A percentile compares a stretch with the other conserved stretches of the same genome.
Conservation (phyloP, 2,113 vertebrate genomes). For the Channa argus region DNA sequence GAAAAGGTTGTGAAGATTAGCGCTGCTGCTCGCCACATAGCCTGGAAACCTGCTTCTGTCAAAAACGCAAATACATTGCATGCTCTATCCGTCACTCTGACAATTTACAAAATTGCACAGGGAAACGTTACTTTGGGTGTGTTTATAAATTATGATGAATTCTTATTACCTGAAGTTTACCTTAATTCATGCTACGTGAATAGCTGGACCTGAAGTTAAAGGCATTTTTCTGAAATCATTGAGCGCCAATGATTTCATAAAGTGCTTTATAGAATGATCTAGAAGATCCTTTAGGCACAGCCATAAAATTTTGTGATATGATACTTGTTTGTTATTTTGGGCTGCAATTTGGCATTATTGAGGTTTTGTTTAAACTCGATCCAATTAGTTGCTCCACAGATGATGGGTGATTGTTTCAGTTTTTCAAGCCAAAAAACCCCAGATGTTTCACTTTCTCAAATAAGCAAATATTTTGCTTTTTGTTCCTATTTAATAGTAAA, state of each 20-base stretch:
- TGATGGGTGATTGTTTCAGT: no score
- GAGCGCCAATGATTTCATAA: slow-evolving; percentile 4
- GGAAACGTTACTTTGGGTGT: slow-evolving; percentile 12
- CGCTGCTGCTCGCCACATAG: slow-evolving; percentile 51
- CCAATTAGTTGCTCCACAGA: no score
- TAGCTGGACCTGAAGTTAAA: slow-evolving; percentile 6
- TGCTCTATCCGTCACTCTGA: slow-evolving; percentile 71
- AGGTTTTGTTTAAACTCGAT: no score
- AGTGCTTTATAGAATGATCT: slow-evolving; percentile 11
- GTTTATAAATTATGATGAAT: slow-evolving; percentile 52
- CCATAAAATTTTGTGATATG: background rate
- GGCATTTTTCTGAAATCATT: slow-evolving; percentile 8
- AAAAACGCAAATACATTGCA: slow-evolving; percentile 55
- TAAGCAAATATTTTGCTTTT: background rate
- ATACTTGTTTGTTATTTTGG: background rate
- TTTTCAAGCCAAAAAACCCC: no score
- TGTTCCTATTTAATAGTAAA: no score
- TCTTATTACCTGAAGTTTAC: slow-evolving; percentile 41
- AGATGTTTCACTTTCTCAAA: background rate
- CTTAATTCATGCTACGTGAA: slow-evolving; percentile 38
- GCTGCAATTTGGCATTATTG: background rate
- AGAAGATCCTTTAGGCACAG: background rate
- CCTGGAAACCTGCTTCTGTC: slow-evolving; percentile 65
- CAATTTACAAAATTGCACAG: slow-evolving; percentile 58
- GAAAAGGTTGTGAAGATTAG: slow-evolving; percentile 79